Conservation (phyloP, 2,888 invertebrate genomes). For the Congeria kusceri region DNA sequence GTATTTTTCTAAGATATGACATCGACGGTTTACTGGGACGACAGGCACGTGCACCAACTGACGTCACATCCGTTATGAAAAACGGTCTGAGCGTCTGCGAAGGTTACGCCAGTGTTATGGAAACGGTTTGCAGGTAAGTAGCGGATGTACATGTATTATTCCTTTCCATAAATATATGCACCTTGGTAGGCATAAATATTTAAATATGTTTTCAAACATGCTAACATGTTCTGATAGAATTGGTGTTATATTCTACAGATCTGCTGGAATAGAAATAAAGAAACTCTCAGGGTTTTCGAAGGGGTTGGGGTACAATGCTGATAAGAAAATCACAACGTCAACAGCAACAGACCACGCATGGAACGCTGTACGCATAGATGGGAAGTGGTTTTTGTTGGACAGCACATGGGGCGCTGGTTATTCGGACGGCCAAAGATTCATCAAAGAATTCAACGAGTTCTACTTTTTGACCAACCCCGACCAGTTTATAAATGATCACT, state of each 20-base stretch:
- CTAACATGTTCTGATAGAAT: not conserved
- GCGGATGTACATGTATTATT: too few relatives aligned
- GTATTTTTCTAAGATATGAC: constrained; percentile 33
- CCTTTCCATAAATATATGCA: too few relatives aligned
- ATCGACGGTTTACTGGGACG: constrained; percentile 43
- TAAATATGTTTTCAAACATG: not conserved
- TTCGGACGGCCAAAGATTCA: not conserved
- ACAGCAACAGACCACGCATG: constrained; percentile 48
- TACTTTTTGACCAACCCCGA: constrained; percentile 6
- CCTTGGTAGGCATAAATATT: not conserved
- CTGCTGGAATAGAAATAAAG: constrained; percentile 34
- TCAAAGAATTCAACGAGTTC: not conserved
- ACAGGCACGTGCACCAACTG: constrained; percentile 24
- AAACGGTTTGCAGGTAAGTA: constrained; percentile 57
- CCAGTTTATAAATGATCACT: constrained; percentile 47
- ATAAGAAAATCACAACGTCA: constrained; percentile 19
- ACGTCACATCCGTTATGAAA: constrained; percentile 38
- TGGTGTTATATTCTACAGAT: constrained; percentile 19
- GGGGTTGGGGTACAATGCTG: constrained; percentile 35
- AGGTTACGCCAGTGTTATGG: constrained; percentile 64
- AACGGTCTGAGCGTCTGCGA: constrained; percentile 56
- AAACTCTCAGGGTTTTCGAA: constrained; percentile 52
- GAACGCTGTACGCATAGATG: constrained; percentile 43
- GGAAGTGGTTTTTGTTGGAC: constrained; percentile 49
- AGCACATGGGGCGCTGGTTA: constrained; percentile 60